Percentiles rank a stretch among this genome's conserved stretches.
These are phyloP conservation scores for Coryphaenoides rupestris DNA, from an alignment of 2,113 vertebrate species.

Conservation along the genomic window DNA sequence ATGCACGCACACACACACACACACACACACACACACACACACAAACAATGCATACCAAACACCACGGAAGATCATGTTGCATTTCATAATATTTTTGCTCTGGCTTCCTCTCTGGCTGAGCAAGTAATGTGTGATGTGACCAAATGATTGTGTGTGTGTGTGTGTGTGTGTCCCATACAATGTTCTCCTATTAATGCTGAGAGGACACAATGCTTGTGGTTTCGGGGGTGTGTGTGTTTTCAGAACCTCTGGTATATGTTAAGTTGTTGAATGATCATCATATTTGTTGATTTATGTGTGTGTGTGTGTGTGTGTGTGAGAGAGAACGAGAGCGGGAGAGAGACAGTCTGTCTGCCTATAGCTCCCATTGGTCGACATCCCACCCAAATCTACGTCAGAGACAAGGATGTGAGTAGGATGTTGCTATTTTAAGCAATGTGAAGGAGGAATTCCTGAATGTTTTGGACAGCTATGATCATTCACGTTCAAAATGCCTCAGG, in stretches of 20 bases:
- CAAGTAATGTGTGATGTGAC: too few relatives aligned
- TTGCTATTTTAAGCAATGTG: neutral
- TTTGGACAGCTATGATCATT: too few relatives aligned
- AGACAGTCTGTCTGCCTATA: neutral
- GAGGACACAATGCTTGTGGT: too few relatives aligned
- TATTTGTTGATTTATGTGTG: constrained; percentile 6
- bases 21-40: constrained; percentile 24
- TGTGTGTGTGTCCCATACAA: constrained; percentile 3
- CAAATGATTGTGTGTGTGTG: constrained; percentile 3
- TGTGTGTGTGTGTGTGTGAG: constrained; percentile 12
- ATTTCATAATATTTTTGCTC: too few relatives aligned
- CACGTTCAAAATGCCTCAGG: too few relatives aligned
- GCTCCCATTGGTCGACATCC: neutral
- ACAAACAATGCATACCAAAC: constrained; percentile 2
- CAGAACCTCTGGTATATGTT: too few relatives aligned
- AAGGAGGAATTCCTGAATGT: neutral
- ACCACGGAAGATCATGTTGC: too few relatives aligned
- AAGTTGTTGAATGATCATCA: too few relatives aligned
- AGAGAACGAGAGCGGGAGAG: neutral
- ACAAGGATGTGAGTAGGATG: constrained; percentile 2
- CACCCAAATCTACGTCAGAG: neutral
- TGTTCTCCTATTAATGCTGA: too few relatives aligned
- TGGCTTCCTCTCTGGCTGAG: too few relatives aligned
- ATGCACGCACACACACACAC: constrained; percentile 14
- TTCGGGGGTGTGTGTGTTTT: too few relatives aligned